These are phyloP conservation scores for Miniopterus natalensis DNA, from an alignment of 2,113 vertebrate genomes.

Conservation along the genomic window DNA sequence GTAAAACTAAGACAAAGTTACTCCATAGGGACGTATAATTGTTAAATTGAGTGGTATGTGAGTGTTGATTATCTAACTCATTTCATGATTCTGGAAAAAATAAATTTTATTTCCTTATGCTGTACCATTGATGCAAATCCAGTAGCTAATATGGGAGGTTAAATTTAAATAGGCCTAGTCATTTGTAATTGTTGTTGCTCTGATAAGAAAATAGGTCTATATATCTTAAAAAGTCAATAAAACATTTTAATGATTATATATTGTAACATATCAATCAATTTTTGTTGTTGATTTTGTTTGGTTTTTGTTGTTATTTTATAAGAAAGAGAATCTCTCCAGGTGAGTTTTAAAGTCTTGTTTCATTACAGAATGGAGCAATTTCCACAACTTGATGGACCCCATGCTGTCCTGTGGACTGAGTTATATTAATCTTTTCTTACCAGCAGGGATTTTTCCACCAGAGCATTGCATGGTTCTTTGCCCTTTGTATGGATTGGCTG, in stretches of 20 bases:
- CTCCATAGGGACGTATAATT: background rate
- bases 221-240: background rate
- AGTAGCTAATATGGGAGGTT: background rate
- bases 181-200: background rate
- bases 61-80: background rate
- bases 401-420: background rate
- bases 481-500: background rate
- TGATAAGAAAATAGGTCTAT: background rate
- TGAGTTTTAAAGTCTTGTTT: background rate
- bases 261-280: background rate
- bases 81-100: background rate
- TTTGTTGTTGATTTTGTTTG: background rate
- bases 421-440: background rate
- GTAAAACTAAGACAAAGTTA: background rate
- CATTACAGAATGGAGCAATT: background rate
- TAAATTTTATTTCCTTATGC: background rate
- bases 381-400: background rate
- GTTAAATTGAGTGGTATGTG: background rate
- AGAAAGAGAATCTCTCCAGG: background rate
- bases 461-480: background rate
- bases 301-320: background rate
- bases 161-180: background rate
- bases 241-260: background rate
- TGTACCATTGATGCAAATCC: background rate
- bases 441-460: background rate